These are phyloP conservation scores for Hypsopygia costalis DNA, from an alignment of 2,888 invertebrate genomes.

Conservation along the genomic window DNA sequence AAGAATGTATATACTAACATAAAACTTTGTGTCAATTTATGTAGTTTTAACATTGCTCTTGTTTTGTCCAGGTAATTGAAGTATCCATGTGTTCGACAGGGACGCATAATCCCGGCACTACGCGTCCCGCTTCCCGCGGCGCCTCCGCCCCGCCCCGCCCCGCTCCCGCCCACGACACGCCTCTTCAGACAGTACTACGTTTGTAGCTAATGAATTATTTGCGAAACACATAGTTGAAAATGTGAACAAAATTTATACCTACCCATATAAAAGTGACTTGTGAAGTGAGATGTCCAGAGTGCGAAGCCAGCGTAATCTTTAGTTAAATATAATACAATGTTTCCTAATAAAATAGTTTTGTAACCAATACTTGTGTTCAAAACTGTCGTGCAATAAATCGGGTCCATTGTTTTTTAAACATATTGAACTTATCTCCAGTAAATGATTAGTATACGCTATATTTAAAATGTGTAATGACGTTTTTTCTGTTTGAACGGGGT, in stretches of 20 bases:
- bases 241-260: too few relatives aligned
- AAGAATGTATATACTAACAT: too few relatives aligned
- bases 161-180: background rate
- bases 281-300: too few relatives aligned
- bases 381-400: background rate
- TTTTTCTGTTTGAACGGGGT: constrained; percentile 6
- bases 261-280: too few relatives aligned
- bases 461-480: constrained; percentile 1
- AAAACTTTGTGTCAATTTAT: too few relatives aligned
- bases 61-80: constrained; percentile 1
- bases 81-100: constrained; percentile 22
- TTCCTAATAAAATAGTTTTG: too few relatives aligned
- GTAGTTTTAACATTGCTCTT: too few relatives aligned
- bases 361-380: background rate
- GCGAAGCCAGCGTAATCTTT: too few relatives aligned
- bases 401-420: background rate
- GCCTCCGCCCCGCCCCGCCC: background rate
- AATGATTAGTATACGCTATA: too few relatives aligned
- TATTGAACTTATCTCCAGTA: background rate
- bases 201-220: background rate
- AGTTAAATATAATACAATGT: too few relatives aligned
- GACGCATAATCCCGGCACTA: constrained; percentile 27
- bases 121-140: background rate
- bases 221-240: too few relatives aligned
- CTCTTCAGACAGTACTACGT: constrained; percentile 4